Evolutionary conservation across 37 sponge, comb jelly and placozoan species (phyloP).

Genomic region (Beroe ovata): DNA sequence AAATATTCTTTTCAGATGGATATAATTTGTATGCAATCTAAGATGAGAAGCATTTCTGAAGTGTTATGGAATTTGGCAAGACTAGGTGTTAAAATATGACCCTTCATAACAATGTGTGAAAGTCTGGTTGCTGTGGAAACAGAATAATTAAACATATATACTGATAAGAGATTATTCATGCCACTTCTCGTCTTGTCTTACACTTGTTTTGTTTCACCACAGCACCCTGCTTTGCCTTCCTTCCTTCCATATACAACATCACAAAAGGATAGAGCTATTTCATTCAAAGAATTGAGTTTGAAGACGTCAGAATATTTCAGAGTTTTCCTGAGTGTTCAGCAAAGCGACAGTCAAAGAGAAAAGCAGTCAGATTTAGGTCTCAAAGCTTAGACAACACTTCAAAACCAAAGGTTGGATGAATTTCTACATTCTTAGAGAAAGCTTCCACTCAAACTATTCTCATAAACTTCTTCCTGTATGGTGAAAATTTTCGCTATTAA

Average conservation of each 20-base stretch:
- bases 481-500: not conserved
- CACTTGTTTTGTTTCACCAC: too few relatives aligned
- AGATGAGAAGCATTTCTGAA: not conserved
- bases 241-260: too few relatives aligned
- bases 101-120: not conserved
- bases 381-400: not conserved
- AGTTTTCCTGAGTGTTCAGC: not conserved
- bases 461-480: too few relatives aligned
- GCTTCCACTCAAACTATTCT: too few relatives aligned
- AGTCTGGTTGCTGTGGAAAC: not conserved
- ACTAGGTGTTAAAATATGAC: too few relatives aligned
- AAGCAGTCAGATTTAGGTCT: not conserved
- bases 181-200: not conserved
- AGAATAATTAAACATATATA: not conserved
- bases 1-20: not conserved
- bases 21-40: too few relatives aligned
- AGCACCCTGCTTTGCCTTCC: not conserved
- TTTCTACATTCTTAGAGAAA: too few relatives aligned
- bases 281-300: too few relatives aligned
- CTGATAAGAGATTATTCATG: not conserved
- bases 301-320: not conserved
- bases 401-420: not conserved
- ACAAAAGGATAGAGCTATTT: too few relatives aligned
- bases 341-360: not conserved
- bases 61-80: not conserved